Evolutionary conservation across 2,797 vertebrate genomes (phyloP).

Genomic region (Ambastaia sidthimunki): DNA sequence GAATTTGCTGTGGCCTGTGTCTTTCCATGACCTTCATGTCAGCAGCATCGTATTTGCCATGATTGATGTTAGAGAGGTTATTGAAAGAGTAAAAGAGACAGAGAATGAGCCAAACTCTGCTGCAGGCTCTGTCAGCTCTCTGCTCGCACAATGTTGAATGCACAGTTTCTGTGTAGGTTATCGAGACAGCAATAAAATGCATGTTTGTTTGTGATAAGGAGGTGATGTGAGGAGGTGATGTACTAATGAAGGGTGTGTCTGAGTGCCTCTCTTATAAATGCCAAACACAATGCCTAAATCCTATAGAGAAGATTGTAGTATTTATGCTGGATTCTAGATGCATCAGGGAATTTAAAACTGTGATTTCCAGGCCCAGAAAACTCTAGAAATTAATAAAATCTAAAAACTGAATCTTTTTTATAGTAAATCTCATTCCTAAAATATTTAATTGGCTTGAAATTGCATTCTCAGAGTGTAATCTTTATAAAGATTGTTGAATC

Average conservation of each 20-base stretch:
- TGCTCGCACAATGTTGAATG: conserved; percentile 74
- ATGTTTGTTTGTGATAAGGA: conserved; percentile 26
- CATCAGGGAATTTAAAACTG: neutral
- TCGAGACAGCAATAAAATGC: conserved; percentile 49
- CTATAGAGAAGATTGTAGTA: neutral
- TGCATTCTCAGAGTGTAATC: neutral
- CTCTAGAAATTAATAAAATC: neutral
- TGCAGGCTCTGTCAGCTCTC: conserved; percentile 76
- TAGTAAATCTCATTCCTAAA: neutral
- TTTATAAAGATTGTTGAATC: neutral
- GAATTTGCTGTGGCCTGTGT: conserved; percentile 55
- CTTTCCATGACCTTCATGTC: conserved; percentile 54
- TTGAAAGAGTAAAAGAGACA: conserved; percentile 25
- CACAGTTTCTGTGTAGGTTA: conserved; percentile 53
- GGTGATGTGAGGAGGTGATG: conserved; percentile 22
- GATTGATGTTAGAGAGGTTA: conserved; percentile 57
- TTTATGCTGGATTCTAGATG: no score
- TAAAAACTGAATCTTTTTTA: neutral
- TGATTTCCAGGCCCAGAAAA: neutral
- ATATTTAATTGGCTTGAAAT: neutral
- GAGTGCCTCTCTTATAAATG: neutral
- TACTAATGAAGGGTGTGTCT: neutral
- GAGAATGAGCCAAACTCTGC: conserved; percentile 68
- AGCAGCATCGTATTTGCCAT: conserved; percentile 57
- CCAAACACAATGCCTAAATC: neutral